phyloP scores from a whole-genome alignment of 2,888 invertebrate species.

The Spilosoma lubricipeda region DNA sequence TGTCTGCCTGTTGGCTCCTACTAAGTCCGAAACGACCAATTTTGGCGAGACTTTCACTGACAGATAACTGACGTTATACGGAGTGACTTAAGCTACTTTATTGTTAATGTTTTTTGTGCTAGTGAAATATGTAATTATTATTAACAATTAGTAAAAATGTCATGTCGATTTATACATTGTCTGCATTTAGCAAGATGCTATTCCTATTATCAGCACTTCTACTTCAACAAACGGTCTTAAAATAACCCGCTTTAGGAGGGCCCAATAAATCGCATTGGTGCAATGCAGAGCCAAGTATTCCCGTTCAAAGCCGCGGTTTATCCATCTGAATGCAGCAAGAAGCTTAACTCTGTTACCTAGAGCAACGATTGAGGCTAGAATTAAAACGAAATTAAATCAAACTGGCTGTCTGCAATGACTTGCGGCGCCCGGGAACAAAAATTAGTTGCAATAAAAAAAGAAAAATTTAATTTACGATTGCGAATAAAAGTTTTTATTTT shows the following conservation, averaged over 20 bases:
- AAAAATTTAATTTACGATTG: constrained; percentile 15
- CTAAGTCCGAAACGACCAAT: no score
- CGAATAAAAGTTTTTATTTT: constrained; percentile 5
- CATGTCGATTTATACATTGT: not conserved
- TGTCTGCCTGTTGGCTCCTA: no score
- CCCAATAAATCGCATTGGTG: constrained; percentile 45
- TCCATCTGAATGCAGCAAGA: constrained; percentile 49
- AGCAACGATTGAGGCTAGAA: constrained; percentile 47
- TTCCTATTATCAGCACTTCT: not conserved
- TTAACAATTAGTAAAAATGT: constrained; percentile 8
- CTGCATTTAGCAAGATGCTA: not conserved
- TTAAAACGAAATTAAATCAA: constrained; percentile 57
- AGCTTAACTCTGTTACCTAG: constrained; percentile 55
- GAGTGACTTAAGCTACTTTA: no score
- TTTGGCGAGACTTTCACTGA: no score
- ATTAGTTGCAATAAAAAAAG: constrained; percentile 34
- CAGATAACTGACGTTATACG: no score
- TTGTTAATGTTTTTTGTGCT: not conserved
- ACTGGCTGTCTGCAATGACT: constrained; percentile 40
- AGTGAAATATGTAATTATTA: no score
- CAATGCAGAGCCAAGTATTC: constrained; percentile 45
- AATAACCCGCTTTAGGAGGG: constrained; percentile 22
- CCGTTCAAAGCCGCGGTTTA: constrained; percentile 48
- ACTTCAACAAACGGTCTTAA: not conserved
- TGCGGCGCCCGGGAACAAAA: constrained; percentile 35